Evolutionary conservation across 2,888 invertebrate species (phyloP).

Genomic region (Epistrophe grossulariae): DNA sequence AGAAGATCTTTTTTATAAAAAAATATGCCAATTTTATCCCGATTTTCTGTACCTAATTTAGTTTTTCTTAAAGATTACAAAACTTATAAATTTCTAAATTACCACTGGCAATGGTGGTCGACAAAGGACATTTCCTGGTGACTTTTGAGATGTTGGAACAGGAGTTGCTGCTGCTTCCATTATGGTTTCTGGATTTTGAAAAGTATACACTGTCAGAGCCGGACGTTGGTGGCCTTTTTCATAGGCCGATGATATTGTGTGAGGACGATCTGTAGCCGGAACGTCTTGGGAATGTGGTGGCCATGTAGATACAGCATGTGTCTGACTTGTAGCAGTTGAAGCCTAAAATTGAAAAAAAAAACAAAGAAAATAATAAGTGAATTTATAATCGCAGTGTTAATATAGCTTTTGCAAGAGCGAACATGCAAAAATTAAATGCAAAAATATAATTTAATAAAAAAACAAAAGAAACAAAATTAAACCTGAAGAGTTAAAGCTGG

Average conservation of each 20-base stretch:
- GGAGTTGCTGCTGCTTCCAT: constrained; percentile 78
- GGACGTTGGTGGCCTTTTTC: constrained; percentile 94
- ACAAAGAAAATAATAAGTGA: constrained; percentile 3
- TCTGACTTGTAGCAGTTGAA: constrained; percentile 84
- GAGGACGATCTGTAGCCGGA: constrained; percentile 91
- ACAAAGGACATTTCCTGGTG: constrained; percentile 85
- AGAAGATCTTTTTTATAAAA: constrained; percentile 10
- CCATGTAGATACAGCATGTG: constrained; percentile 84
- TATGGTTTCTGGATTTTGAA: constrained; percentile 89
- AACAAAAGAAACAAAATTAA: constrained; percentile 81
- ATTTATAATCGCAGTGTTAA: constrained; percentile 1
- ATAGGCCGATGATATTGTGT: constrained; percentile 96
- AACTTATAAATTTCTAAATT: constrained; percentile 78
- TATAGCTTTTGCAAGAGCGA: constrained; percentile 43
- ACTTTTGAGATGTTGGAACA: constrained; percentile 83
- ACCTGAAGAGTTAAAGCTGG: constrained; percentile 84
- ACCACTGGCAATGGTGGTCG: constrained; percentile 91
- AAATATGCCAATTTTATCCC: constrained; percentile 49
- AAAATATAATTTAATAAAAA: constrained; percentile 80
- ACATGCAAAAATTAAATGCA: constrained; percentile 61
- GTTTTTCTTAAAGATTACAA: not conserved
- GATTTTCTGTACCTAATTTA: not conserved
- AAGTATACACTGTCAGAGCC: constrained; percentile 93
- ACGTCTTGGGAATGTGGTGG: constrained; percentile 84
- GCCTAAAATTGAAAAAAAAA: constrained; percentile 82